Evolutionary conservation across 2,888 invertebrate species (phyloP), one percentile per base, ranked within the genome.

Genomic region (Sialis lutaria): DNA sequence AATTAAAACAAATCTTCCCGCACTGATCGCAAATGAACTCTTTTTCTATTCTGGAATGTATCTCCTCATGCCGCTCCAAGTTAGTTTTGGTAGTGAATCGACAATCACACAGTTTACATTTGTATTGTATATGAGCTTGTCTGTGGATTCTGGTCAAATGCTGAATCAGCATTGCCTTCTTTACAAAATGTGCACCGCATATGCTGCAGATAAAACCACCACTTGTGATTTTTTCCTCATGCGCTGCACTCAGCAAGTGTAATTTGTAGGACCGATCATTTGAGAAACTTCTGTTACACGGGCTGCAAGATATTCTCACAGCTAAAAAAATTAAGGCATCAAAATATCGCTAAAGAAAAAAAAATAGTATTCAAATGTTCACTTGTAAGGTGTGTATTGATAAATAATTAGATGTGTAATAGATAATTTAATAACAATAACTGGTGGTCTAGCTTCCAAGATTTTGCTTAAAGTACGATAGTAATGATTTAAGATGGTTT

Each of bases 11-110:
- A 6, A 57, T 57, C 50, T 63, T 63, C 32, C 63, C 64, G 47
- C 64, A 64, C 40, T 64, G 58, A 49, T 63, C 63, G 46, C 64
- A 64, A 5, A 62, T 55, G 39, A 58, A 55, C 45, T 52, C 50
- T 40, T 60, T 60, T 31, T 58, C 52, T 40, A 59, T 56, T 43
- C 57, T 58, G 10, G 61, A 55, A 50, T 64, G 64, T 30, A 63
- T 52, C n/a, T 59, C 57, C 34, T 56, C 53, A 46, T 64, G 64
- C 12, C 62, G 55, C 22, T 56, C 56, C 32, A 63, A 54, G 48
- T 64, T 63, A 6, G 59, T 57, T 49, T 55, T 59, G 46, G 58
- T 59, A 4, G 57, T 54, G 10, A 59, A 61, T 48, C 58, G 58
- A 51, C 61, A 61, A 6, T 54, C 49, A 44, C 64, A 63, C 43